A percentile compares a stretch with the other conserved stretches of the same genome.
These are phyloP conservation scores for Menura novaehollandiae DNA, from an alignment of 2,113 vertebrate species.

Conservation along the genomic window DNA sequence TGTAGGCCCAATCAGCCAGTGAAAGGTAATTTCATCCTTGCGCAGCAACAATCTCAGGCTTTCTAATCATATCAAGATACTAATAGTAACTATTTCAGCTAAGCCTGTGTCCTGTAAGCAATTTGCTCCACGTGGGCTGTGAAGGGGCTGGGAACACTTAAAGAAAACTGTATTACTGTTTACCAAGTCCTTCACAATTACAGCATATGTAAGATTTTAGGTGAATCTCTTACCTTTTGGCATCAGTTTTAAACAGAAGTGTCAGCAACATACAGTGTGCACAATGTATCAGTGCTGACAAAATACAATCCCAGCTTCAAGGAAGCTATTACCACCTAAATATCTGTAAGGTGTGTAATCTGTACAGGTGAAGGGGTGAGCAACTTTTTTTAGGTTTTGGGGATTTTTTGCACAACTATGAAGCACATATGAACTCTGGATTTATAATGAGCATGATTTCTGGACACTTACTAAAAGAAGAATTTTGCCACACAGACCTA, in stretches of 20 bases:
- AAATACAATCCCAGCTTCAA: not conserved
- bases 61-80: not conserved
- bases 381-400: not conserved
- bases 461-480: not conserved
- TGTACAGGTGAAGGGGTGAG: not conserved
- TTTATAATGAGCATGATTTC: not conserved
- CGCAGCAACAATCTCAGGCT: not conserved
- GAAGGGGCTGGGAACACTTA: not conserved
- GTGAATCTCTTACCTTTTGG: not conserved
- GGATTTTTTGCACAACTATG: not conserved
- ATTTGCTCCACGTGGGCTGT: not conserved
- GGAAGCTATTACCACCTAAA: not conserved
- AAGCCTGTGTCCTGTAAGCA: not conserved
- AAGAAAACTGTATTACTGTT: not conserved
- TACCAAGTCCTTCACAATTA: not conserved
- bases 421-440: not conserved
- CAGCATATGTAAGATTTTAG: not conserved
- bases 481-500: not conserved
- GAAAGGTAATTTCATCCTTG: not conserved
- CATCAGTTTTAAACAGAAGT: not conserved
- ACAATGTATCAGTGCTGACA: not conserved
- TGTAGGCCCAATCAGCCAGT: not conserved
- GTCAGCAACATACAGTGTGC: not conserved
- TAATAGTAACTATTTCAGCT: conserved; percentile 28
- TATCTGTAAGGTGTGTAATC: not conserved